These are phyloP conservation scores for Caenorhabditis macrosperma DNA, from an alignment of 2,888 invertebrate genomes.

Conservation along the genomic window DNA sequence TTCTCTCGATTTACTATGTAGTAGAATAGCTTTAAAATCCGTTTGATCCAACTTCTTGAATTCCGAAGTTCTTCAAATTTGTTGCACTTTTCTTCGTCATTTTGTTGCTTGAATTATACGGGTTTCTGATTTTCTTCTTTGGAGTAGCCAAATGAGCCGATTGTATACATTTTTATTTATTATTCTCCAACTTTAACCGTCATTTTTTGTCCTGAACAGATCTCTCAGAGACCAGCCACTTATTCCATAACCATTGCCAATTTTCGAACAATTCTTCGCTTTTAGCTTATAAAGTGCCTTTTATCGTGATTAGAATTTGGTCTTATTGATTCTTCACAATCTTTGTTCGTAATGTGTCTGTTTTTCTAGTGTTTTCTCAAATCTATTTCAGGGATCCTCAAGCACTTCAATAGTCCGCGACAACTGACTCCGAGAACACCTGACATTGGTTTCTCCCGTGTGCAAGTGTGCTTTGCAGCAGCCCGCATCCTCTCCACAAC, in stretches of 20 bases:
- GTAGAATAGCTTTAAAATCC: constrained; percentile 28
- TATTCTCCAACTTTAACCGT: not conserved
- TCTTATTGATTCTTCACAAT: no score
- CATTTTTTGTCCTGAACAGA: constrained; percentile 9
- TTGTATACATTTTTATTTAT: constrained; percentile 37
- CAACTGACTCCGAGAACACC: not conserved
- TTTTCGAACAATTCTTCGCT: no score
- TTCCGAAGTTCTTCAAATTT: no score
- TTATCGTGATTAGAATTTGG: no score
- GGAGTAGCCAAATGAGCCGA: no score
- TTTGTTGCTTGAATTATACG: not conserved
- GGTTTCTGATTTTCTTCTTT: no score
- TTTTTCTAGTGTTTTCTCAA: not conserved
- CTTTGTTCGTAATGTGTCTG: no score
- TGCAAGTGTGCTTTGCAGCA: no score
- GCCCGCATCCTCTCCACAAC: not conserved
- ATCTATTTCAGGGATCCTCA: not conserved
- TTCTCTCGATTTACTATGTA: constrained; percentile 11
- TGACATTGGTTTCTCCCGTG: not conserved
- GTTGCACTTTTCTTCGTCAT: not conserved
- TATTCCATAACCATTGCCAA: constrained; percentile 8
- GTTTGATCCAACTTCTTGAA: not conserved
- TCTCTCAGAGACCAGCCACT: constrained; percentile 50
- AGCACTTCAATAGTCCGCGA: not conserved
- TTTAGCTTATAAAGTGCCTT: no score